Base-by-base conservation (phyloP, 2,113 vertebrate genomes). In the Protomyctophum bolini region DNA sequence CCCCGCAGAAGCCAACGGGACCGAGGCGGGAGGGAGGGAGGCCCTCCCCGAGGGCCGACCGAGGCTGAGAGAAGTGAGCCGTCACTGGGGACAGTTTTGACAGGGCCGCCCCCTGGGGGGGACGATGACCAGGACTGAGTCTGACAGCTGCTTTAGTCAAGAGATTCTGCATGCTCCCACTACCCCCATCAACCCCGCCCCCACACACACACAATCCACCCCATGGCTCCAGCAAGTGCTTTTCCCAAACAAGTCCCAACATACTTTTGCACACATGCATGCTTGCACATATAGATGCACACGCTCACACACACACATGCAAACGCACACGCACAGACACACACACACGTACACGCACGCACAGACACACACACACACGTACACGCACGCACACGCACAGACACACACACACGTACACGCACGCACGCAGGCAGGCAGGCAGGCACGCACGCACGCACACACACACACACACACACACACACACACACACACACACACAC, bases 61-160 rank as follows among this genome's bases (percentile, higher is more conserved):
- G n/a, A 66, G 61, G 69, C 76, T 58, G 72, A 78, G 78, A 65
- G 76, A 73, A 63, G 33, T 49, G 65, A 70, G 80, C 50, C 63
- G 62, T 82, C 80, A 69, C 74, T 60, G 68, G 82, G 77, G 60
- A 75, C 48, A 50, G 66, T 77, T 14, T 21, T 82, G 86, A 84
- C 83, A 89, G 81, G 73, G 49, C 63, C 70, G 80, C 73, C 75
- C 77, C 79, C 79, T 8, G 54, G 79, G 82, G 75, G 48, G 81
- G 84, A 90, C 68, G 45, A 78, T 81, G 80, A 33, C 84, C 89
- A 90, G 84, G 63, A 68, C 56, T 63, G 29, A 2, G 75, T 84
- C 65, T 89, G 89, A 86, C 83, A 84, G 75, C 80, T 79, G 65
- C 79, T 87, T 41, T 81, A 78, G 77, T 15, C 5, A 72, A 73